Evolutionary conservation across 2,113 vertebrate species (phyloP).

Genomic region (Callionymus lyra): DNA sequence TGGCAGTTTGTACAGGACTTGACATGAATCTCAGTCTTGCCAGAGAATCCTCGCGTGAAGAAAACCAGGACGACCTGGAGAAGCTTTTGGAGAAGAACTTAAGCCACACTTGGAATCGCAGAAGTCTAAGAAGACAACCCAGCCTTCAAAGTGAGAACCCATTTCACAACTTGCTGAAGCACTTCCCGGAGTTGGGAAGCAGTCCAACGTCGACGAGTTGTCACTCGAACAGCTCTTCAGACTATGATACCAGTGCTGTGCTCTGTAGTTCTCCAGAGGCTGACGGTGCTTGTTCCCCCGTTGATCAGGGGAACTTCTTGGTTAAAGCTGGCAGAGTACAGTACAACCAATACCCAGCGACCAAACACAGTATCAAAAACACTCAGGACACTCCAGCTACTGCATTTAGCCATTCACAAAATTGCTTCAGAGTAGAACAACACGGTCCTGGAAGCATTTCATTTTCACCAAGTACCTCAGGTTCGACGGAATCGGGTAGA

Average conservation of each 20-base stretch:
- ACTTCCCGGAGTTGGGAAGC: slow-evolving; percentile 49
- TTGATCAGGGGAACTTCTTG: slow-evolving; percentile 16
- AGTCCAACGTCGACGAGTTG: slow-evolving; percentile 37
- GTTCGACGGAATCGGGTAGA: slow-evolving; percentile 4
- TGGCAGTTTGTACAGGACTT: slow-evolving; percentile 57
- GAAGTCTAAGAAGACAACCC: slow-evolving; percentile 53
- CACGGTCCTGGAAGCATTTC: slow-evolving; percentile 26
- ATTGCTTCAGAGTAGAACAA: slow-evolving; percentile 18
- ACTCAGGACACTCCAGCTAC: slow-evolving; percentile 15
- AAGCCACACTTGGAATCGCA: slow-evolving; percentile 56
- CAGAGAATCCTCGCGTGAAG: slow-evolving; percentile 28
- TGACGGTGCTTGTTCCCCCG: slow-evolving; percentile 29
- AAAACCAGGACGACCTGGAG: slow-evolving; percentile 64
- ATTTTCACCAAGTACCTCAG: slow-evolving; percentile 13
- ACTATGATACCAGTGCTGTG: slow-evolving; percentile 29
- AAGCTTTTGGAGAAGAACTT: slow-evolving; percentile 65
- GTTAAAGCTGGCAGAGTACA: slow-evolving; percentile 2
- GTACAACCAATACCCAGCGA: slow-evolving; percentile 1
- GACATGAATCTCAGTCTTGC: slow-evolving; percentile 35
- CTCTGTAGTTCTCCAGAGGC: slow-evolving; percentile 49
- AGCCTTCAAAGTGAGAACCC: slow-evolving; percentile 11
- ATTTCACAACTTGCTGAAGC: slow-evolving; percentile 18
- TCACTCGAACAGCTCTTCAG: slow-evolving; percentile 43
- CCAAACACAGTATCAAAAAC: slow-evolving; percentile 6
- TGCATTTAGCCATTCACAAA: slow-evolving; percentile 16